A percentile compares a stretch with the other conserved stretches of the same genome.
Evolutionary conservation across 2,113 vertebrate genomes (phyloP).

Genomic region (Cheirogaleus medius): DNA sequence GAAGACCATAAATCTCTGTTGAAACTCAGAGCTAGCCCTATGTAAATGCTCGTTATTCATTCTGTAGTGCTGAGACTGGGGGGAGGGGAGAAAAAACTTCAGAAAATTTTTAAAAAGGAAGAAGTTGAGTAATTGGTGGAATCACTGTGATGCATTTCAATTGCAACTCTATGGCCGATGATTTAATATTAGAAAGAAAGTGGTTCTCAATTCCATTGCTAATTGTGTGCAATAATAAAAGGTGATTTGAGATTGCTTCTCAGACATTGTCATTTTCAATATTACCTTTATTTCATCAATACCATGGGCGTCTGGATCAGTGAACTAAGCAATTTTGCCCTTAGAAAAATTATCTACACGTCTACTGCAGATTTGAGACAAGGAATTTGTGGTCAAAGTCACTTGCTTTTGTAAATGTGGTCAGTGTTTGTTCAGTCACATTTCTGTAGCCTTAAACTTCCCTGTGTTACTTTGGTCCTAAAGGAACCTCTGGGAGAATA

Average conservation of each 20-base stretch:
- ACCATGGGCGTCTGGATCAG: not conserved
- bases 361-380: not conserved
- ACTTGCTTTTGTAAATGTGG: not conserved
- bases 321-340: not conserved
- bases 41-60: not conserved
- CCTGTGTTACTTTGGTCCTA: not conserved
- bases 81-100: not conserved
- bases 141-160: slow-evolving; percentile 9
- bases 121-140: not conserved
- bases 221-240: slow-evolving; percentile 41
- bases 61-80: not conserved
- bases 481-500: not conserved
- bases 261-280: not conserved
- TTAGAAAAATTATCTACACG: not conserved
- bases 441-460: not conserved
- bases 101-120: not conserved
- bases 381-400: too few relatives aligned
- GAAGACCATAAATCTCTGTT: not conserved
- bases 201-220: not conserved
- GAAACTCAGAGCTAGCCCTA: not conserved
- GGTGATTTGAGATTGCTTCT: slow-evolving; percentile 4
- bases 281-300: slow-evolving; percentile 36
- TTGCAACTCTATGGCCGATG: not conserved
- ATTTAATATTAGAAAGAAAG: slow-evolving; percentile 40
- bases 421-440: not conserved